Base-by-base conservation (phyloP, 1,140 invertebrate species). In the Gerris buenoi region DNA sequence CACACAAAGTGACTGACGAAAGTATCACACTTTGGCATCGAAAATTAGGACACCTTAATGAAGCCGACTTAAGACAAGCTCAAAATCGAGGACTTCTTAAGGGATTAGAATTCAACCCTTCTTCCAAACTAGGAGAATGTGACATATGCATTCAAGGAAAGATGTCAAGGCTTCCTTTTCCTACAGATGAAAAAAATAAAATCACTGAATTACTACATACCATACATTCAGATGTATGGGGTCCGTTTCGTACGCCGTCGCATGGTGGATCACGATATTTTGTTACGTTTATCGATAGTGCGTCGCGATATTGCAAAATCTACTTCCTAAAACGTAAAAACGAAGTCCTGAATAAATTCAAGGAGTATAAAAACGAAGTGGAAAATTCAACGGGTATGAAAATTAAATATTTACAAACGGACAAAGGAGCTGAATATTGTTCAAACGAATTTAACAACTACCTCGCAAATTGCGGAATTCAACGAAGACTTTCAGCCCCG, bases 401-500 rank as follows among this genome's bases (percentile, higher is more conserved):
- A 46, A 46, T 46, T 46, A 46, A 46, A 46, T 46, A 46, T 18
- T 46, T 46, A 18, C 33, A 46, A 46, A 46, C 5, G 33, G 18
- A 10, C 5, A 46, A 10, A 18, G 33, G 5, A 46, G 33, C 33
- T 10, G 33, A 46, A 18, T 46, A 46, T 46, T 46, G 33, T 46
- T 46, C 33, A 46, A 46, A 46, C 18, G 33, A 5, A 10, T 46
- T 46, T 46, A 18, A 46, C 33, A 46, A 46, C 5, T 46, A 46
- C 18, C 18, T 46, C 5, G 18, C 5, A 46, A 18, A 46, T 10
- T 46, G 33, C 18, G 33, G 33, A 46, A 5, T 46, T 10, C 33
- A 46, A 46, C 5, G 29, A 68, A 25, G n/a, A 72, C 72, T 22
- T 65, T 69, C n/a, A 62, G 68, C 15, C 73, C 76, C 29, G 63